Percentiles rank a stretch among this genome's conserved stretches.
These are phyloP conservation scores for Litoditis marina DNA, from an alignment of 2,888 invertebrate genomes.

Conservation along the genomic window DNA sequence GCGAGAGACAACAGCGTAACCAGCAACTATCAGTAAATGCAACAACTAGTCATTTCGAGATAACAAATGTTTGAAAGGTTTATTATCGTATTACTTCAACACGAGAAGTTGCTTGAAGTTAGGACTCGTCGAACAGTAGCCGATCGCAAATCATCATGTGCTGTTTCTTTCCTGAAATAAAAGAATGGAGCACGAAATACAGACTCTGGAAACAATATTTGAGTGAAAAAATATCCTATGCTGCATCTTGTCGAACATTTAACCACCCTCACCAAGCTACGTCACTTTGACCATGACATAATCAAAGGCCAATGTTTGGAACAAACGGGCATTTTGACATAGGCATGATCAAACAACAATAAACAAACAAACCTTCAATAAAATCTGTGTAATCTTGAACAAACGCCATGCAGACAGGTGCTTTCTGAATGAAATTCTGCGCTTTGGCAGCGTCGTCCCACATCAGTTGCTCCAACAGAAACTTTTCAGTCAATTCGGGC, in stretches of 20 bases:
- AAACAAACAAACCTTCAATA: constrained; percentile 18
- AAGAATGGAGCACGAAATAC: not conserved
- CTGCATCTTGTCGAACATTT: too few relatives aligned
- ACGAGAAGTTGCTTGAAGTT: too few relatives aligned
- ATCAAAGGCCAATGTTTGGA: too few relatives aligned
- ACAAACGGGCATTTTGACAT: not conserved
- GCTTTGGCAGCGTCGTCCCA: constrained; percentile 39
- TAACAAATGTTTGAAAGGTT: too few relatives aligned
- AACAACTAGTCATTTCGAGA: too few relatives aligned
- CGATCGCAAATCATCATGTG: constrained; percentile 47
- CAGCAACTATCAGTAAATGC: too few relatives aligned
- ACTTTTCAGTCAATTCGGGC: constrained; percentile 14
- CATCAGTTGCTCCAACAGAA: constrained; percentile 26
- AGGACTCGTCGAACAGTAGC: constrained; percentile 1
- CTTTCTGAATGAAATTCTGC: constrained; percentile 29
- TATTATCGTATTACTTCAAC: too few relatives aligned
- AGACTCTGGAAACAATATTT: too few relatives aligned
- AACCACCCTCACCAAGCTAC: too few relatives aligned
- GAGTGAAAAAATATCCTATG: too few relatives aligned
- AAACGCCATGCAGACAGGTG: constrained; percentile 19
- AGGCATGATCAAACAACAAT: too few relatives aligned
- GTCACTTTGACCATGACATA: too few relatives aligned
- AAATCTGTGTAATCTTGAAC: constrained; percentile 33
- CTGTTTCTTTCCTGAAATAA: constrained; percentile 22
- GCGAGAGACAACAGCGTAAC: not conserved